These are phyloP conservation scores for Oreohelix idahoensis DNA, from an alignment of 1,140 invertebrate species.

Conservation along the genomic window DNA sequence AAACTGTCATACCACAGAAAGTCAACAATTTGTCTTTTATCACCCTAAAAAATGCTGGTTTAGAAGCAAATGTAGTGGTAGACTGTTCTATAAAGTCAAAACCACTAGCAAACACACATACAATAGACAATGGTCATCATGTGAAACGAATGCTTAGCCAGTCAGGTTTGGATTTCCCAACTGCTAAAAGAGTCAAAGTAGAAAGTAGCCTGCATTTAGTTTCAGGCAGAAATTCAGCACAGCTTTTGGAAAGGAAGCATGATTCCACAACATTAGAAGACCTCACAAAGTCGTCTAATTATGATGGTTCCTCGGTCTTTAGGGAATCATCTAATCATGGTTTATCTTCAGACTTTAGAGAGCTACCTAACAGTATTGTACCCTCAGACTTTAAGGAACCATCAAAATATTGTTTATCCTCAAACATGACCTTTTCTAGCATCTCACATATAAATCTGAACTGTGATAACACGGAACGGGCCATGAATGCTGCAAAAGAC, in stretches of 20 bases:
- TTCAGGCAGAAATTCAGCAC: neutral
- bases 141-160: neutral
- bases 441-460: slow-evolving; percentile 40
- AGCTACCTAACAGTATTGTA: no score
- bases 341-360: slow-evolving; percentile 10
- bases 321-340: neutral
- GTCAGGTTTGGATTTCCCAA: neutral
- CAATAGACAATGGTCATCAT: neutral
- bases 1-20: neutral
- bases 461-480: neutral
- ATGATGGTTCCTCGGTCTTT: neutral
- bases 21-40: neutral
- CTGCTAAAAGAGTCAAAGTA: slow-evolving; percentile 3
- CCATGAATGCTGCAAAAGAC: slow-evolving; percentile 30
- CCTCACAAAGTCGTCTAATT: neutral
- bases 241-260: neutral
- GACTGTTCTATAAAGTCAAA: neutral
- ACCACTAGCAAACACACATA: neutral
- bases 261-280: neutral
- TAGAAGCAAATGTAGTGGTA: neutral
- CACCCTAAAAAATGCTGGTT: neutral
- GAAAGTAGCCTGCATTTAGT: neutral
- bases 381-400: neutral
- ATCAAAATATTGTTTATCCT: neutral
- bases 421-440: slow-evolving; percentile 21